Evolutionary conservation across 2,888 invertebrate genomes (phyloP), one percentile per base, ranked within the genome.

Genomic region (Anticlea derivata): DNA sequence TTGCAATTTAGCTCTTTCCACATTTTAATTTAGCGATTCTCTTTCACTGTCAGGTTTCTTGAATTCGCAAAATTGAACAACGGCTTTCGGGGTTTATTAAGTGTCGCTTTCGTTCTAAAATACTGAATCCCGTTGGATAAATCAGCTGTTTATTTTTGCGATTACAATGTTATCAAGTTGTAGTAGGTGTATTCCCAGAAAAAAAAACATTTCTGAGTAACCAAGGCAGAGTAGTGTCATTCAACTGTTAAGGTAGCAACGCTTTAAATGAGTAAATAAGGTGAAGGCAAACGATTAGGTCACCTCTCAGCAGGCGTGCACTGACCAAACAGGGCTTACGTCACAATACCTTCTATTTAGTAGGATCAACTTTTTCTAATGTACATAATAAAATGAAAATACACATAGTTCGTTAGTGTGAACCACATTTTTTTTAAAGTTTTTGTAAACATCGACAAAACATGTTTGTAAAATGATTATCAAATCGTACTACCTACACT

Each of bases 211-310:
- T 24, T 44, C 7, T 8, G 35, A 35, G 43, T 33, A 10, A 27
- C 10, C 8, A 11, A 24, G 29, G 40, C 43, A 27, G 12, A 23
- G 44, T 22, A 35, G 31, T 50, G 59, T 64, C 62, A 56, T 60
- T 67, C 65, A 68, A 65, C 63, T 66, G 55, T 34, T 38, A 45
- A 50, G 58, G 38, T 55, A 58, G 37, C 50, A 45, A 56, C 46
- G 49, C 46, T 54, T 53, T 65, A 50, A 62, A 60, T 66, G 64
- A 53, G 64, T 64, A 66, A 78, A 73, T 75, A 77, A 74, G 76
- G 77, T 77, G 71, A 78, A 76, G 74, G 71, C 65, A 64, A 75
- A 64, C 66, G 65, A 75, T 78, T 70, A 73, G 75, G 76, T 83
- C 78, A 80, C 71, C 75, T 70, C 68, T 66, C 55, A 44, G 44